These are phyloP conservation scores for Rhizoglyphus robini DNA, from an alignment of 1,140 invertebrate genomes.

Conservation along the genomic window DNA sequence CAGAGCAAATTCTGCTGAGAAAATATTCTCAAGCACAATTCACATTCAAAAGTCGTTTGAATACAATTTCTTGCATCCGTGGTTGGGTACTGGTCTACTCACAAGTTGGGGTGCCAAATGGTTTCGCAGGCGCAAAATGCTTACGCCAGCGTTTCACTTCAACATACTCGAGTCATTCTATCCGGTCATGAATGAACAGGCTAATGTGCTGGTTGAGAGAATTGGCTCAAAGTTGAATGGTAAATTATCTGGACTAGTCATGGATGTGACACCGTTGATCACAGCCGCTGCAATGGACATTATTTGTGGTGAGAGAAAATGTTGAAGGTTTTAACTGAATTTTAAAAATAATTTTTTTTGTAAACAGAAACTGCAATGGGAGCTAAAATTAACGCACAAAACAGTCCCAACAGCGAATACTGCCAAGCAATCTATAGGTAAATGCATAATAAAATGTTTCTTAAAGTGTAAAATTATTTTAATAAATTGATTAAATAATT, in stretches of 20 bases:
- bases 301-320: slow-evolving; percentile 11
- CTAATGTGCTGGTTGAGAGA: slow-evolving; percentile 46
- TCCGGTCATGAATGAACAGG: slow-evolving; percentile 42
- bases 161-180: slow-evolving; percentile 46
- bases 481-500: background rate
- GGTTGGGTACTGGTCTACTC: slow-evolving; percentile 47
- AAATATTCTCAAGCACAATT: slow-evolving; percentile 46
- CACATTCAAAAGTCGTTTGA: slow-evolving; percentile 49
- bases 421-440: slow-evolving; percentile 41
- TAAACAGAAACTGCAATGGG: slow-evolving; percentile 71
- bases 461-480: background rate
- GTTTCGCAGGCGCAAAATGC: slow-evolving; percentile 44
- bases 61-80: slow-evolving; percentile 51
- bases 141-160: slow-evolving; percentile 53
- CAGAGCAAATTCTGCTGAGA: background rate
- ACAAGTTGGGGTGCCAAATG: slow-evolving; percentile 44
- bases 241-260: too few relatives aligned
- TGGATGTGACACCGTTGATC: slow-evolving; percentile 22
- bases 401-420: slow-evolving; percentile 51
- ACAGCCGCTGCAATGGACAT: slow-evolving; percentile 24
- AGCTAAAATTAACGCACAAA: slow-evolving; percentile 49
- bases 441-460: slow-evolving; percentile 4
- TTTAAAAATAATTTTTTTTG: background rate
- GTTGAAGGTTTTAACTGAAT: background rate
- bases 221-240: slow-evolving; percentile 35